phyloP scores from a whole-genome alignment of 2,888 invertebrate genomes.

The Lingula anatina region DNA sequence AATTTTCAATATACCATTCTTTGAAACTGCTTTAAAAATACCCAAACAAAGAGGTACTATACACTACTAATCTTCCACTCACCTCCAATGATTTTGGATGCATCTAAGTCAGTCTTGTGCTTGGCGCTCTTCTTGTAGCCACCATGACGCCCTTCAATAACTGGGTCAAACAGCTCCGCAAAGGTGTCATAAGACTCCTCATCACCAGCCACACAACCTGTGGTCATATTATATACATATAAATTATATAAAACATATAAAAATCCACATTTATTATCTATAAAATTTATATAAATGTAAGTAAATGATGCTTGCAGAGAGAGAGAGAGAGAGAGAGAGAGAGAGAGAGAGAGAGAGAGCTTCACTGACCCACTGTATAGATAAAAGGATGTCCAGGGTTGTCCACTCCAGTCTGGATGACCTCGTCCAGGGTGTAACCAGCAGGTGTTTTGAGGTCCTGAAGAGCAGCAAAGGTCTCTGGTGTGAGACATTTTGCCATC shows the following conservation, averaged over 20 bases:
- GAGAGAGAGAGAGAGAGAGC: too few species aligned
- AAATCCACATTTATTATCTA: too few species aligned
- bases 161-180: constrained; percentile 27
- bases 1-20: too few species aligned
- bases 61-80: constrained; percentile 16
- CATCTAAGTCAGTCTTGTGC: constrained; percentile 15
- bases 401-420: constrained; percentile 21
- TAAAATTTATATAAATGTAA: too few species aligned
- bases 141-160: constrained; percentile 52
- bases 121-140: constrained; percentile 10
- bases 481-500: constrained; percentile 15
- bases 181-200: constrained; percentile 33
- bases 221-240: too few species aligned
- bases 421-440: constrained; percentile 15
- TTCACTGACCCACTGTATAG: neutral
- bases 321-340: too few species aligned
- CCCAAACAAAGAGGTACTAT: constrained; percentile 12
- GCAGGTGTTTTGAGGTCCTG: constrained; percentile 16
- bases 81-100: constrained; percentile 2
- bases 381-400: neutral
- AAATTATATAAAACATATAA: too few species aligned
- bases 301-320: too few species aligned
- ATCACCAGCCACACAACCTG: too few species aligned
- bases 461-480: constrained; percentile 12
- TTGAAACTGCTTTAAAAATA: too few species aligned